phyloP scores from a whole-genome alignment of 2,113 vertebrate genomes.

The Thinocorus orbignyianus region DNA sequence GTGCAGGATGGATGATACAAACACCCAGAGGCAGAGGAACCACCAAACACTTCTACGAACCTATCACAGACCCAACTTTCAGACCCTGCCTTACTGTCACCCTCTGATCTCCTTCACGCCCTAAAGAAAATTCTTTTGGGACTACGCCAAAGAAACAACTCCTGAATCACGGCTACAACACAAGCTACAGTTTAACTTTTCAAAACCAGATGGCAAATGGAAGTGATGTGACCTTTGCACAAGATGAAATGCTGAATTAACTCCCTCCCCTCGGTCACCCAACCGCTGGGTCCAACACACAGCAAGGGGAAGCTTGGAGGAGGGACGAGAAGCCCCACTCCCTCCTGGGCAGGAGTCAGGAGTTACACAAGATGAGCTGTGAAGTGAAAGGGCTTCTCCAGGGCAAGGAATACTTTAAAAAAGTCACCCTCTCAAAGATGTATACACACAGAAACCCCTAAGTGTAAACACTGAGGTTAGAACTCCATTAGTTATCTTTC shows the following conservation, averaged over 20 bases:
- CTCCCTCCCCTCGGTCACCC: not conserved
- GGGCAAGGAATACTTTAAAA: not conserved
- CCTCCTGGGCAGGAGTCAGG: not conserved
- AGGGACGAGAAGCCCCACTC: not conserved
- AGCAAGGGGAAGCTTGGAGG: not conserved
- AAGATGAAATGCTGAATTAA: not conserved
- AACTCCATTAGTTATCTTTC: not conserved
- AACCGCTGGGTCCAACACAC: not conserved
- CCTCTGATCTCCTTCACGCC: accelerated
- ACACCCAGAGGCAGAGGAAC: not conserved
- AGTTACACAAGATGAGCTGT: accelerated
- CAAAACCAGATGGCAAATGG: accelerated
- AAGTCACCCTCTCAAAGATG: accelerated
- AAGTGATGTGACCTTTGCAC: not conserved
- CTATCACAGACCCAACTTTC: not conserved
- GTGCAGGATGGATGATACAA: not conserved
- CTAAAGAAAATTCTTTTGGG: not conserved
- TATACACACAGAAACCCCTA: accelerated
- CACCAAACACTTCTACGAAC: not conserved
- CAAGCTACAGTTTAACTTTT: not conserved
- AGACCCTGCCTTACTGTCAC: not conserved
- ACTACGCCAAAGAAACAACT: accelerated
- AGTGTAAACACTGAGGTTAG: not conserved
- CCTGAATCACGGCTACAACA: not conserved
- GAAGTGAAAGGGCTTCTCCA: not conserved